phyloP scores from a whole-genome alignment of 2,113 vertebrate genomes.

The Passerina amoena region DNA sequence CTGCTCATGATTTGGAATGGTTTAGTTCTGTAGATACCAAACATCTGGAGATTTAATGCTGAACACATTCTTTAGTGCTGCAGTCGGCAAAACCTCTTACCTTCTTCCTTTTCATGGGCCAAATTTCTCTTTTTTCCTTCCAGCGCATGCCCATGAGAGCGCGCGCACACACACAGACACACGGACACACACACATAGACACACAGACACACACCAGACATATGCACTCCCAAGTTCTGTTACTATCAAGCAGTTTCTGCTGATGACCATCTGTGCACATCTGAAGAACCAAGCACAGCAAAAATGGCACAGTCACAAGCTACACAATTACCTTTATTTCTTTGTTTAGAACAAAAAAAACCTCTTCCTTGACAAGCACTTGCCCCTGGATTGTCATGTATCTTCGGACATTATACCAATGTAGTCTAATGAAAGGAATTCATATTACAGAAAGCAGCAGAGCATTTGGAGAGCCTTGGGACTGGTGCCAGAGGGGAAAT shows the following conservation, averaged over 20 bases:
- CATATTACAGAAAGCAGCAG: neutral
- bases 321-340: neutral
- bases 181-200: too few relatives aligned
- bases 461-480: constrained; percentile 6
- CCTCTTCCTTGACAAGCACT: neutral
- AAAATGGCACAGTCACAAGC: neutral
- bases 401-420: neutral
- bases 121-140: neutral
- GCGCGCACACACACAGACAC: too few relatives aligned
- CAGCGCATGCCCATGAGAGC: neutral
- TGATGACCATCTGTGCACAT: neutral
- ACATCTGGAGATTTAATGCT: constrained; percentile 39
- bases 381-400: neutral
- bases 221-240: neutral
- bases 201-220: too few relatives aligned
- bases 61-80: constrained; percentile 9
- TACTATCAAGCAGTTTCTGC: neutral
- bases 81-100: constrained; percentile 5
- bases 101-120: neutral
- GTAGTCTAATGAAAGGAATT: neutral
- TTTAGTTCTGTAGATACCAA: constrained; percentile 14
- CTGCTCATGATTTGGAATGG: constrained; percentile 18
- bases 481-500: constrained; percentile 8
- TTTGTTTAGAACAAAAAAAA: neutral
- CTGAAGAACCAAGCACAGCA: neutral